Percentiles rank a stretch among this genome's conserved stretches.
Conservation (phyloP, 1,140 invertebrate genomes). For the Aphaenogaster ashmeadi region DNA sequence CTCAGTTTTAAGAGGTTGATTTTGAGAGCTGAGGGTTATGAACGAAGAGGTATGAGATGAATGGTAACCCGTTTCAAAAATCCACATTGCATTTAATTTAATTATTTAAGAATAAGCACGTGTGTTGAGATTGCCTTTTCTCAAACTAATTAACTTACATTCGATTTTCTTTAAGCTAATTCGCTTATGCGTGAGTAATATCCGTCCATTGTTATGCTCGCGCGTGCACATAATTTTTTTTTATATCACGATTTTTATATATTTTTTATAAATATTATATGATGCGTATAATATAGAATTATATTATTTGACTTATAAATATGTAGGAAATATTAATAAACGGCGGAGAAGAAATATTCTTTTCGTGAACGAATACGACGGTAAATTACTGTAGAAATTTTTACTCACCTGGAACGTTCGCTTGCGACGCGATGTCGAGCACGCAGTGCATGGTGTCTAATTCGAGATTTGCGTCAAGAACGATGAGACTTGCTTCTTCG, state of each 20-base stretch:
- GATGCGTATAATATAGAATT: conserved; percentile 12
- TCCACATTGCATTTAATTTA: not conserved
- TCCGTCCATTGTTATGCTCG: conserved; percentile 30
- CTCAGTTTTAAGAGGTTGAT: not conserved
- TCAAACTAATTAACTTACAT: not conserved
- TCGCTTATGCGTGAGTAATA: conserved; percentile 26
- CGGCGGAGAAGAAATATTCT: not conserved
- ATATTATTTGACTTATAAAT: conserved; percentile 9
- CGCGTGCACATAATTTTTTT: conserved; percentile 1
- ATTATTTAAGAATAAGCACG: not conserved
- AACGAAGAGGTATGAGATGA: not conserved
- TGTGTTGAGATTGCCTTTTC: not conserved
- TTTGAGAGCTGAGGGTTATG: not conserved
- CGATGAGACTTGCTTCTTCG: conserved; percentile 90
- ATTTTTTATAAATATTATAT: conserved; percentile 22
- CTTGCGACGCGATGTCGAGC: conserved; percentile 89
- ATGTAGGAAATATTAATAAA: conserved; percentile 11
- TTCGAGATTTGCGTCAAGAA: conserved; percentile 94
- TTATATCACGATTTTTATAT: conserved; percentile 11
- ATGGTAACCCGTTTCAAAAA: not conserved
- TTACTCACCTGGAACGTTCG: conserved; percentile 90
- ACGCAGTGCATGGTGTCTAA: conserved; percentile 89
- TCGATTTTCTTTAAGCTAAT: not conserved
- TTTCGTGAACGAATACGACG: not conserved
- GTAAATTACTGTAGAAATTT: conserved; percentile 3